A percentile compares a stretch with the other conserved stretches of the same genome.
Evolutionary conservation across 2,113 vertebrate genomes (phyloP).

Genomic region (Pteropus alecto): DNA sequence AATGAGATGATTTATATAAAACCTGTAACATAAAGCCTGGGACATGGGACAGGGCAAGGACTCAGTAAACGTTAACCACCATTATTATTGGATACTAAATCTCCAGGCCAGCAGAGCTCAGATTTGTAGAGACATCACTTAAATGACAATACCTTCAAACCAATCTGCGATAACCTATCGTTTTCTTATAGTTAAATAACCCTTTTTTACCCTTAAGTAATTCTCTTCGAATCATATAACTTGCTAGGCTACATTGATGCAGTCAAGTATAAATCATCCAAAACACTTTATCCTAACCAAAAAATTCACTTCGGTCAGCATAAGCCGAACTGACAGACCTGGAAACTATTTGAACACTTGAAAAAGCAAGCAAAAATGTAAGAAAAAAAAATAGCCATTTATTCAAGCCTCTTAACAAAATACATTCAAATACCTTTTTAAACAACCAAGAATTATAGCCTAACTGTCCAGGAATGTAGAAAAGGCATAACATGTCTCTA

Average conservation of each 20-base stretch:
- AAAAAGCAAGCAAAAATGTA: constrained; percentile 17
- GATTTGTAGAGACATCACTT: neutral
- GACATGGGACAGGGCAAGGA: neutral
- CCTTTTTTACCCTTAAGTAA: neutral
- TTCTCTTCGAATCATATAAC: neutral
- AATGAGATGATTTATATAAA: neutral
- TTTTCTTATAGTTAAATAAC: constrained; percentile 29
- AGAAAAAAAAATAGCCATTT: neutral
- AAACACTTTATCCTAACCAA: neutral
- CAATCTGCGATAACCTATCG: neutral
- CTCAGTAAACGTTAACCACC: neutral
- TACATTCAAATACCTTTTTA: constrained; percentile 7
- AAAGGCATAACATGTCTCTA: neutral
- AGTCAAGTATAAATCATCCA: neutral
- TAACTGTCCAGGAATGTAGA: neutral
- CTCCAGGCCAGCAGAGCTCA: neutral
- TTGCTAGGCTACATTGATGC: neutral
- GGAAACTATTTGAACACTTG: neutral
- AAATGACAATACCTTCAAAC: neutral
- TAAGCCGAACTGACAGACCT: neutral
- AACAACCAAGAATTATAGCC: neutral
- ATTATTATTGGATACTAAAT: neutral
- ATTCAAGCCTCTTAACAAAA: neutral
- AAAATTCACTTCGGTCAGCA: neutral
- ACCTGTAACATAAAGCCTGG: neutral